Evolutionary conservation across 2,113 vertebrate genomes (phyloP), one percentile per base, ranked within the genome.

Genomic region (Archilochus colubris): DNA sequence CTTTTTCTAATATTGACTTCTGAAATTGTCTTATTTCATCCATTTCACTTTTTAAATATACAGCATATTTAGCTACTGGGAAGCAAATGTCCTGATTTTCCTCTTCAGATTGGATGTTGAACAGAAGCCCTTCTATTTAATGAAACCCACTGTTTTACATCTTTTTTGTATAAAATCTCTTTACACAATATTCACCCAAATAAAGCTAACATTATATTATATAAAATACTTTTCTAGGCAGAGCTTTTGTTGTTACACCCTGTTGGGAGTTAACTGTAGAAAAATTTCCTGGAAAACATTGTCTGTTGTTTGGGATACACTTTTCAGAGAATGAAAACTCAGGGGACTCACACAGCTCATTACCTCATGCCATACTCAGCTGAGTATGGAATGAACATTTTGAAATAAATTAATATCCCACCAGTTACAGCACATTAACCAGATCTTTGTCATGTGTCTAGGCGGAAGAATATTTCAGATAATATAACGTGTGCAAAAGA

Each of bases 191-290:
- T 76, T 90, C 36, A 73, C n/a, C 18, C 8, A 31, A 95, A 79
- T 31, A 88, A 88, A 92, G 81, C 40, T 64, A 89, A 81, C 24
- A 10, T 6, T 72, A 22, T 40, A 22, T 78, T 81, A 94, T 78
- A 92, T 73, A 88, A 97, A 83, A 13, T 54, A 69, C 36, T 89
- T 97, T 97, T 77, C 88, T 50, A 86, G 88, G 87, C 83, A 86
- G 62, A 82, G 17, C 48, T 94, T 80, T 78, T 93, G 95, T 68
- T 94, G 97, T 92, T 97, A 96, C 96, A 96, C 96, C 96, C 97
- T 96, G 82, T 76, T 82, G 96, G 96, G 96, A 98, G 57, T 68
- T 92, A 74, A 87, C 68, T 75, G 69, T 72, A 91, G 86, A 95
- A 84, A 66, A 48, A 72, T 92, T 97, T 97, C 96, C 85, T 96